These are phyloP conservation scores for Lucilia cuprina DNA, from an alignment of 1,140 invertebrate genomes.

Conservation along the genomic window DNA sequence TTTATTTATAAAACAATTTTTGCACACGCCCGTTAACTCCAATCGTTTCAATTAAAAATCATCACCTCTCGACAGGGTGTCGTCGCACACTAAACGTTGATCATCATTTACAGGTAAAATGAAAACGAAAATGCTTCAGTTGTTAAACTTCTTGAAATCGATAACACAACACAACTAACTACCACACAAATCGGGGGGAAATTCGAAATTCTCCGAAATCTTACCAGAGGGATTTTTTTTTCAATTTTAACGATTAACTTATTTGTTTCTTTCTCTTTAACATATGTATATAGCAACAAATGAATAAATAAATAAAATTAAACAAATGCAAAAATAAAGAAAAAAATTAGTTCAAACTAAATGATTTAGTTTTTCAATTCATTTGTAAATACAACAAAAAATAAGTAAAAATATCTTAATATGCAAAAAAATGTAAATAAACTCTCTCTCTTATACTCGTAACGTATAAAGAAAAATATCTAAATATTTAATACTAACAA, in stretches of 20 bases:
- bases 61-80: not conserved
- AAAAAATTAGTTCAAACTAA: not conserved
- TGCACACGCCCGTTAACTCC: not conserved
- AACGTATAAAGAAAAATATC: no score
- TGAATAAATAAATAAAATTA: not conserved
- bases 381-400: not conserved
- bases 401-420: not conserved
- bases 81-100: not conserved
- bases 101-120: not conserved
- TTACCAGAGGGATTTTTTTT: not conserved
- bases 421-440: no score
- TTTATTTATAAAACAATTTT: not conserved
- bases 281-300: not conserved
- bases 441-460: no score
- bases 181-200: not conserved
- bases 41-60: not conserved
- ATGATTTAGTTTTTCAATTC: not conserved
- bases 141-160: not conserved
- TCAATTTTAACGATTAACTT: not conserved
- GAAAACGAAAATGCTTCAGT: conserved; percentile 6
- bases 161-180: not conserved
- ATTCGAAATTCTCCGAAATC: not conserved
- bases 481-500: not conserved
- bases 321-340: not conserved
- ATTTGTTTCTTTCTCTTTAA: not conserved